phyloP scores from a whole-genome alignment of 2,113 vertebrate species.

The Sinocyclocheilus grahami region DNA sequence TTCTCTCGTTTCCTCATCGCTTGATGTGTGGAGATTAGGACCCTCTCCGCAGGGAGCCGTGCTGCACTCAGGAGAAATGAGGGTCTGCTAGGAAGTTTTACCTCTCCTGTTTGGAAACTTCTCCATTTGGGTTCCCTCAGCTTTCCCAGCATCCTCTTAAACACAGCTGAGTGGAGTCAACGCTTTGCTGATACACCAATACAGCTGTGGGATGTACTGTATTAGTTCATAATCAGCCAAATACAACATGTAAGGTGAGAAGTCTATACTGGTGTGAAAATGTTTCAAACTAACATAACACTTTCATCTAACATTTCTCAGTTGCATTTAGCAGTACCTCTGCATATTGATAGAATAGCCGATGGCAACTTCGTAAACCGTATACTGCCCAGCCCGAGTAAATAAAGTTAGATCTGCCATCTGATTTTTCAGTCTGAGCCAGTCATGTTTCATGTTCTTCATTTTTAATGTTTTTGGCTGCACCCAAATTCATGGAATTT shows the following conservation, averaged over 20 bases:
- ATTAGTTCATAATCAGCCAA: background rate
- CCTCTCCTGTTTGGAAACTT: constrained; percentile 79
- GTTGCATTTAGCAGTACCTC: too few relatives aligned
- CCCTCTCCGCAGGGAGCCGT: constrained; percentile 72
- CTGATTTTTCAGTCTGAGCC: too few relatives aligned
- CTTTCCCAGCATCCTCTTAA: constrained; percentile 60
- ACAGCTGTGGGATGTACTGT: constrained; percentile 28
- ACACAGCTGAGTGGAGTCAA: constrained; percentile 59
- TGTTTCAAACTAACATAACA: too few relatives aligned
- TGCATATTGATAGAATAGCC: background rate
- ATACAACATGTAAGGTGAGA: background rate
- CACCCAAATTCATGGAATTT: background rate
- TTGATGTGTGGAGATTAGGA: constrained; percentile 80
- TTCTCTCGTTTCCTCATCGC: constrained; percentile 66
- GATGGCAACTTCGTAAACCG: background rate
- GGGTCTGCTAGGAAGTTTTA: constrained; percentile 71
- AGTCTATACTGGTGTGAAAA: background rate
- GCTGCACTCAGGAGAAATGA: constrained; percentile 78
- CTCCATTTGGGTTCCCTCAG: constrained; percentile 65
- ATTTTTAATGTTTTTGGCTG: background rate
- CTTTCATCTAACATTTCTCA: too few relatives aligned
- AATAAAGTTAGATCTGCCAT: background rate
- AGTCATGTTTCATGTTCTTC: background rate
- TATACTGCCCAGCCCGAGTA: background rate
- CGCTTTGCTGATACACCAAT: constrained; percentile 34